Percentiles rank a stretch among this genome's conserved stretches.
Evolutionary conservation across 2,888 invertebrate genomes (phyloP).

Genomic region (Suillia variegata): DNA sequence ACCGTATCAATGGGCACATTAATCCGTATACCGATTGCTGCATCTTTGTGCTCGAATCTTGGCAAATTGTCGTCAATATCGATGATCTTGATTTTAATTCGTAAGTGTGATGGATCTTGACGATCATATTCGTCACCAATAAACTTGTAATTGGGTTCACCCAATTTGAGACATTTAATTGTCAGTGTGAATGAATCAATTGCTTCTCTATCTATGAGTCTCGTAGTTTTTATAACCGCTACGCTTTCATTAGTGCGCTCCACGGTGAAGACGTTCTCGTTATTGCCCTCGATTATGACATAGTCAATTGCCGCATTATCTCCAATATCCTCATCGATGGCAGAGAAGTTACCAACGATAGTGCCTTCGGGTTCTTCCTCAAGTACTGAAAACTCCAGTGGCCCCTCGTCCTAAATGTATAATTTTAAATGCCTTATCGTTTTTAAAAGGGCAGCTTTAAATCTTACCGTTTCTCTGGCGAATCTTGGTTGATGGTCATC

Average conservation of each 20-base stretch:
- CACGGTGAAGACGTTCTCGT: conserved; percentile 68
- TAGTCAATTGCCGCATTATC: conserved; percentile 80
- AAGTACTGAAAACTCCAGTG: conserved; percentile 67
- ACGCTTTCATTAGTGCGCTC: conserved; percentile 70
- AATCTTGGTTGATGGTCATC: conserved; percentile 82
- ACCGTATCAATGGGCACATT: conserved; percentile 77
- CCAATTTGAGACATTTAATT: conserved; percentile 72
- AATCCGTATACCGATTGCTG: conserved; percentile 74
- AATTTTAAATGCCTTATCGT: background rate
- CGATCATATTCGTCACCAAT: conserved; percentile 65
- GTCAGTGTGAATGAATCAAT: conserved; percentile 67
- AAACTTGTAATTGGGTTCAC: conserved; percentile 58
- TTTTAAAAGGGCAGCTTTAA: too few relatives aligned
- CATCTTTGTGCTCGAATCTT: conserved; percentile 67
- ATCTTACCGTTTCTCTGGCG: conserved; percentile 68
- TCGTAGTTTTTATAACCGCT: conserved; percentile 67
- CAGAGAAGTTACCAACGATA: conserved; percentile 71
- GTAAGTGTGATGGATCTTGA: conserved; percentile 73
- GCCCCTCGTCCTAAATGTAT: conserved; percentile 66
- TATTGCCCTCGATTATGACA: conserved; percentile 75
- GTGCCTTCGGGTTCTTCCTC: conserved; percentile 74
- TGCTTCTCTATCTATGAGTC: conserved; percentile 71
- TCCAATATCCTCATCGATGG: conserved; percentile 75
- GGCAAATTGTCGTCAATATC: conserved; percentile 80
- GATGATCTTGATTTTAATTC: conserved; percentile 68